A percentile compares a stretch with the other conserved stretches of the same genome.
phyloP scores from a whole-genome alignment of 64 coral and sea anemone genomes.

The Porites lutea region DNA sequence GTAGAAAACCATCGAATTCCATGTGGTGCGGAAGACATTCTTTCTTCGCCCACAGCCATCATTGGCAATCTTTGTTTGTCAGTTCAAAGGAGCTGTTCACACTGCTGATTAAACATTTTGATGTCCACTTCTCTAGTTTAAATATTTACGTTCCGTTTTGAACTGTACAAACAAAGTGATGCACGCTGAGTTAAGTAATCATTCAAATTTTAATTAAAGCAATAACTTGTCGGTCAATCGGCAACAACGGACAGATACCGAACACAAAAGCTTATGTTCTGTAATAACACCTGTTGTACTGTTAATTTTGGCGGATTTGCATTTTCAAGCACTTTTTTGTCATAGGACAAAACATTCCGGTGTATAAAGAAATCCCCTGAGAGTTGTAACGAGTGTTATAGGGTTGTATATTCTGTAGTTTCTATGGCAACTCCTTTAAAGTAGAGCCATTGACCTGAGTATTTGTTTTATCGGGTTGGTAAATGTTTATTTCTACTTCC shows the following conservation, averaged over 20 bases:
- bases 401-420: background rate
- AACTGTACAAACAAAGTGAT: background rate
- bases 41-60: slow-evolving; percentile 28
- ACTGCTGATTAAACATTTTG: background rate
- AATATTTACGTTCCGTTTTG: background rate
- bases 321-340: background rate
- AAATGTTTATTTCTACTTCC: background rate
- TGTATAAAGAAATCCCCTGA: background rate
- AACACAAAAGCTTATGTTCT: slow-evolving; percentile 12
- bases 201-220: slow-evolving; percentile 21
- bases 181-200: background rate
- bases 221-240: background rate
- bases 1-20: background rate
- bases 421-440: slow-evolving; percentile 8
- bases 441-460: background rate
- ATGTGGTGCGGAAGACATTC: slow-evolving; percentile 5
- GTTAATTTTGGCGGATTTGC: slow-evolving; percentile 18
- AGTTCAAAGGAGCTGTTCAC: background rate
- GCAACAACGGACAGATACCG: background rate
- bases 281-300: background rate
- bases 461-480: background rate
- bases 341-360: background rate
- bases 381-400: background rate
- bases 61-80: background rate
- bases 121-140: background rate